phyloP scores from a whole-genome alignment of 2,888 invertebrate species.

The Scaptomyza polygonia region DNA sequence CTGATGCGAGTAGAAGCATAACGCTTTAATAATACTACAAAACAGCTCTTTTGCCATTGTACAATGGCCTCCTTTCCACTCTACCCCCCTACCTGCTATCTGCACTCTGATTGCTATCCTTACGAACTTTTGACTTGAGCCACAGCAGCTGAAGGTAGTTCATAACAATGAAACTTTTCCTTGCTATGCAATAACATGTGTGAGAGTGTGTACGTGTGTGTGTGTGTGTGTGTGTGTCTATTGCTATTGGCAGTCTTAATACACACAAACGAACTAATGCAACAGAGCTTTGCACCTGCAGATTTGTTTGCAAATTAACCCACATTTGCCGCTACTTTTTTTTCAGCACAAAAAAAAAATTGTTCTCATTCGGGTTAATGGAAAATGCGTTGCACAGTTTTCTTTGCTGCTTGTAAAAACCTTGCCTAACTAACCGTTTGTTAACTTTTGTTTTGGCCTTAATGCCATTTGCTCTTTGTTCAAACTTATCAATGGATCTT shows the following conservation, averaged over 20 bases:
- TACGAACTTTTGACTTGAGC: constrained; percentile 59
- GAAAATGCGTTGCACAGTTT: constrained; percentile 52
- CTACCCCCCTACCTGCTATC: background rate
- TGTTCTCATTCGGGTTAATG: constrained; percentile 42
- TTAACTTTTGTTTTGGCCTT: constrained; percentile 53
- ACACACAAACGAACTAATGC: background rate
- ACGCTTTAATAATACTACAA: constrained; percentile 58
- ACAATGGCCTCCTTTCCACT: background rate
- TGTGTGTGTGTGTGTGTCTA: constrained; percentile 4
- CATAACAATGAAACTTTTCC: constrained; percentile 73
- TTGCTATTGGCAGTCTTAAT: constrained; percentile 19
- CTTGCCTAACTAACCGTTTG: constrained; percentile 4
- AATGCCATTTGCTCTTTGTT: constrained; percentile 30
- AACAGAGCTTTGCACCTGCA: constrained; percentile 54
- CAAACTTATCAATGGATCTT: constrained; percentile 26
- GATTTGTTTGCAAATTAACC: constrained; percentile 69
- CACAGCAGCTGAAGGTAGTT: constrained; percentile 35
- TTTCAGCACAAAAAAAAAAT: constrained; percentile 41
- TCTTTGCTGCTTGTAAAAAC: constrained; percentile 32
- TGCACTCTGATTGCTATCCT: constrained; percentile 17
- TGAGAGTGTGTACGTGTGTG: constrained; percentile 1
- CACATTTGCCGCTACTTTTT: constrained; percentile 65
- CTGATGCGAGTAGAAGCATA: constrained; percentile 46
- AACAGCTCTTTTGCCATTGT: constrained; percentile 47
- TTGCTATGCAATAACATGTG: constrained; percentile 34